Evolutionary conservation across 2,113 vertebrate species (phyloP), one percentile per base, ranked within the genome.

Genomic region (Turnix velox): DNA sequence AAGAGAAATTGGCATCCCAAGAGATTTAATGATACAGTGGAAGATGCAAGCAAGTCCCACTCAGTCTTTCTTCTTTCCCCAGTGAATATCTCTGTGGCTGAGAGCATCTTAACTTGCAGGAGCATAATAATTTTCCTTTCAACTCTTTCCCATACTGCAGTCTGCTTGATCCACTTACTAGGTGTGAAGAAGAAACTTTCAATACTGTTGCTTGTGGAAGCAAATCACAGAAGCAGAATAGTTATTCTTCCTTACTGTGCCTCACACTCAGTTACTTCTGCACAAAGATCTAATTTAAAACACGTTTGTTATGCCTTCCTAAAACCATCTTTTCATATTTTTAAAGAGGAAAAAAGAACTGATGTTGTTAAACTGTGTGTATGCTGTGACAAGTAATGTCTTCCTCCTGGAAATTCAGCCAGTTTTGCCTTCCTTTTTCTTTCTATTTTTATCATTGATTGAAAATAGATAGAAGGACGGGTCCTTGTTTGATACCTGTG

Each of bases 231-330:
- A 86, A 88, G 66, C 74, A 89, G 87, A 73, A 59, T 33, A 75
- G 80, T 92, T 84, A 66, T 43, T 91, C 57, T 73, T 94, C 91
- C 63, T 84, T 75, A 81, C 43, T 87, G 71, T 88, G 45, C 69
- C 55, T 73, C 46, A 35, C 67, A 46, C 80, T 57, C 63, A 81
- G 63, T 85, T 90, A 69, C 63, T 93, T 79, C 48, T 87, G 63
- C 74, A 76, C 76, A 87, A 91, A 94, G 74, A 88, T 86, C 30
- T 78, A 48, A 88, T 95, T 81, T 90, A 78, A 91, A 87, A 17
- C 52, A 33, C 24, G 37, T 83, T 92, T 85, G 30, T 72, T 82
- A 92, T 39, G 78, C 62, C 40, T 79, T 94, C 51, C 69, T 76
- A 37, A 91, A 95, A 37, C 62, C 52, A 52, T 62, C 54, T 39